phyloP scores from a whole-genome alignment of 1,140 invertebrate species.

The Drosophila pectinifera region DNA sequence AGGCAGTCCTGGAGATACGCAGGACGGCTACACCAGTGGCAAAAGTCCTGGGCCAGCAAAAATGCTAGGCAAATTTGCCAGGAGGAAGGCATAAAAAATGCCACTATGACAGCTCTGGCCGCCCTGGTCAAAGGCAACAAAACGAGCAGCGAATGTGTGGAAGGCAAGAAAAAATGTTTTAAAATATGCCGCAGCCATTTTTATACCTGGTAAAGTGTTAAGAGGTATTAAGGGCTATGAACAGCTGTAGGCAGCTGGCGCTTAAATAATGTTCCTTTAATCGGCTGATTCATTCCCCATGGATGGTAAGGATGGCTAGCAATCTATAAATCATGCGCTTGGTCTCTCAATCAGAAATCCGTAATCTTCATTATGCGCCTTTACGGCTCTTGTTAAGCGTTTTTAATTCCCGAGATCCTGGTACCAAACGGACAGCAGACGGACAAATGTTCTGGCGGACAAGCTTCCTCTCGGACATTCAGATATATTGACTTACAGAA shows the following conservation, averaged over 20 bases:
- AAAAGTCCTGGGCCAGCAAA: constrained; percentile 58
- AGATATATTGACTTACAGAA: too few species aligned
- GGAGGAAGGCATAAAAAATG: constrained; percentile 53
- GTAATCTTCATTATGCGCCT: neutral
- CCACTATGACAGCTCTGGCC: constrained; percentile 53
- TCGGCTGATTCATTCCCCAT: neutral
- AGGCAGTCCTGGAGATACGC: constrained; percentile 5
- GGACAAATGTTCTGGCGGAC: too few species aligned
- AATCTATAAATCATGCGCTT: too few species aligned
- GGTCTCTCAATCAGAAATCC: neutral
- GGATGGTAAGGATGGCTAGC: too few species aligned
- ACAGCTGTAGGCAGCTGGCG: neutral
- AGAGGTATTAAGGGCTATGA: constrained; percentile 32
- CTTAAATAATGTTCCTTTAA: constrained; percentile 4
- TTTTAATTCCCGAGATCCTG: too few species aligned
- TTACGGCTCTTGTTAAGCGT: too few species aligned
- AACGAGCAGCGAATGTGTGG: constrained; percentile 34
- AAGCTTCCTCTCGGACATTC: too few species aligned
- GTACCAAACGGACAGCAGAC: too few species aligned
- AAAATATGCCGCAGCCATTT: constrained; percentile 68
- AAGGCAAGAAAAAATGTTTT: constrained; percentile 50
- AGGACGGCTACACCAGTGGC: constrained; percentile 45
- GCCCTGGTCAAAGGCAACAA: constrained; percentile 52
- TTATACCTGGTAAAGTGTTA: constrained; percentile 33
- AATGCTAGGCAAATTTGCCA: constrained; percentile 64